Percentiles rank a stretch among this genome's conserved stretches.
These are phyloP conservation scores for Spinus pinus DNA, from an alignment of 2,797 vertebrate genomes.

Conservation along the genomic window DNA sequence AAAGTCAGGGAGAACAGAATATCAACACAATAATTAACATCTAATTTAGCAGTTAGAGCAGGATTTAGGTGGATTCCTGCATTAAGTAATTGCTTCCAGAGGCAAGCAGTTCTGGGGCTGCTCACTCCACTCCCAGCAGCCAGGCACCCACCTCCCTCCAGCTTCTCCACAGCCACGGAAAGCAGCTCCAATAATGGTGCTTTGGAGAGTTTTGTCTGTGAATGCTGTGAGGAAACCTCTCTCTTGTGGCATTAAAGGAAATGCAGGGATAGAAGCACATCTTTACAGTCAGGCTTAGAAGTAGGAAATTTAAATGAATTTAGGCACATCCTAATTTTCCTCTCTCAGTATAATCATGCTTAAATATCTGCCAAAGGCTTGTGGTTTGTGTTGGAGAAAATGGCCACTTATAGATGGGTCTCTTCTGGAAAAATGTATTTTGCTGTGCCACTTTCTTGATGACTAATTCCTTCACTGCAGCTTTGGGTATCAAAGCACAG, in stretches of 20 bases:
- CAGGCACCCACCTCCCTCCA: not conserved
- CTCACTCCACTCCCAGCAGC: not conserved
- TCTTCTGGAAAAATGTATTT: not conserved
- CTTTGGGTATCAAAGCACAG: not conserved
- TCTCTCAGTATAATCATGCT: not conserved
- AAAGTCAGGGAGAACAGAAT: not conserved
- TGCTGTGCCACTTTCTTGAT: not conserved
- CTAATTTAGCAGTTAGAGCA: not conserved
- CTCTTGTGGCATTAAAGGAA: not conserved
- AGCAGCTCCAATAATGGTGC: not conserved
- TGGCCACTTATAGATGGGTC: not conserved
- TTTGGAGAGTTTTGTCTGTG: not conserved
- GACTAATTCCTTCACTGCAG: not conserved
- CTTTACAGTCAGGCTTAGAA: not conserved
- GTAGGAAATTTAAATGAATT: not conserved
- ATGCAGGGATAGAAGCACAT: not conserved
- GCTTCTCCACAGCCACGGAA: not conserved
- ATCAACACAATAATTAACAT: not conserved
- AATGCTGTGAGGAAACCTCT: not conserved
- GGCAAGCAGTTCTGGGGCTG: not conserved
- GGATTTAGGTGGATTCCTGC: not conserved
- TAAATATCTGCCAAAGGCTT: not conserved
- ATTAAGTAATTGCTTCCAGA: not conserved
- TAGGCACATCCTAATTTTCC: not conserved
- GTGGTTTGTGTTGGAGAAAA: not conserved